Conservation (phyloP, 2,888 invertebrate genomes). For the Helobdella robusta region DNA sequence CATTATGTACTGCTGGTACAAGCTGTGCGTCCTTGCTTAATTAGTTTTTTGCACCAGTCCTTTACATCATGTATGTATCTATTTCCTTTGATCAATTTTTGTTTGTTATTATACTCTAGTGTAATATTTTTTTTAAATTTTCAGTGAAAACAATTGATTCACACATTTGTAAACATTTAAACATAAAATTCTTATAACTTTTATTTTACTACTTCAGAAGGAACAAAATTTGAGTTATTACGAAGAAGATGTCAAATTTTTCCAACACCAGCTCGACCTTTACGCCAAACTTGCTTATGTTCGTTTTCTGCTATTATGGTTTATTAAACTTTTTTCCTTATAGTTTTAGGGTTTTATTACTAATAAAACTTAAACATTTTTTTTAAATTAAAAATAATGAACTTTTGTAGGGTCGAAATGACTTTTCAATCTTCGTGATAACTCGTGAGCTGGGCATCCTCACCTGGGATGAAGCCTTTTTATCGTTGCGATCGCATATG, state of each 20-base stretch:
- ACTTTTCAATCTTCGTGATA: slow-evolving; percentile 47
- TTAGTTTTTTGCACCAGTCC: no score
- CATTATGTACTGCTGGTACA: no score
- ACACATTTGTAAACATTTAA: no score
- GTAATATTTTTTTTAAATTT: no score
- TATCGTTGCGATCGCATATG: slow-evolving; percentile 45
- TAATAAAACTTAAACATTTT: neutral
- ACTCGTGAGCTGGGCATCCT: slow-evolving; percentile 48
- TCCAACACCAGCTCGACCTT: slow-evolving; percentile 47
- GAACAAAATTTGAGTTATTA: slow-evolving; percentile 35
- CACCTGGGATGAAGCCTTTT: slow-evolving; percentile 50
- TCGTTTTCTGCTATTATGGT: slow-evolving; percentile 29
- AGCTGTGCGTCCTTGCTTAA: no score
- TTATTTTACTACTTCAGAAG: slow-evolving; percentile 29
- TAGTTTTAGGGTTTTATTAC: neutral
- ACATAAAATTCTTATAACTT: no score
- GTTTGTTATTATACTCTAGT: no score
- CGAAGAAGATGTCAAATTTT: slow-evolving; percentile 41
- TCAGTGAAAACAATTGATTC: no score
- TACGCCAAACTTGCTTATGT: slow-evolving; percentile 48
- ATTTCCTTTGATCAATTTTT: no score
- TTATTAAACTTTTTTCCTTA: neutral
- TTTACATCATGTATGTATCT: no score
- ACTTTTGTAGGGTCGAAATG: slow-evolving; percentile 46
- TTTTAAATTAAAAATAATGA: neutral